A percentile compares a stretch with the other conserved stretches of the same genome.
Evolutionary conservation across 2,797 vertebrate genomes (phyloP).

Genomic region (Acomys russatus): DNA sequence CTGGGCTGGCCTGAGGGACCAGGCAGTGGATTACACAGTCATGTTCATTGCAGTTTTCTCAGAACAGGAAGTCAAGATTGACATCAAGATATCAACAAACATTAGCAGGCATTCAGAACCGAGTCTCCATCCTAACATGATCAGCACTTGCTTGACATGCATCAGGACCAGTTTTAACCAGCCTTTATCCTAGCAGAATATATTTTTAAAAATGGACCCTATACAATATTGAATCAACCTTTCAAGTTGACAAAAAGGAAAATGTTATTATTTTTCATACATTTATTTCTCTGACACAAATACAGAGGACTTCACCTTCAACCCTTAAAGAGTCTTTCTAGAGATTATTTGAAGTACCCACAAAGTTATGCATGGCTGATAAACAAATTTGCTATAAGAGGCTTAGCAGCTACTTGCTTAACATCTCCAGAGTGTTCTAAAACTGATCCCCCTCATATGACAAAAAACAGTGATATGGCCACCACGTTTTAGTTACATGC

Average conservation of each 20-base stretch:
- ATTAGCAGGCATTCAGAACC: not conserved
- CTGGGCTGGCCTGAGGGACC: fast-evolving
- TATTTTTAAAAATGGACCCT: not conserved
- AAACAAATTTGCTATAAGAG: not conserved
- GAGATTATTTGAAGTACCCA: not conserved
- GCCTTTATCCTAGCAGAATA: constrained; percentile 8
- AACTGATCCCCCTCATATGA: not conserved
- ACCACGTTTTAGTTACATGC: not conserved
- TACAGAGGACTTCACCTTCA: not conserved
- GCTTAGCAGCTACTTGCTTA: not conserved
- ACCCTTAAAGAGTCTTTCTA: not conserved
- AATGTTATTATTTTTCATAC: not conserved
- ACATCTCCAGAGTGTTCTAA: not conserved
- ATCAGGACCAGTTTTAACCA: constrained; percentile 12
- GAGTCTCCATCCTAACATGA: constrained; percentile 15
- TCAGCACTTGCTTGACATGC: constrained; percentile 53
- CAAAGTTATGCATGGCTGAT: not conserved
- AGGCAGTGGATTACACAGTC: not conserved
- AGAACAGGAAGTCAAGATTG: not conserved
- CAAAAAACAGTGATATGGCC: not conserved
- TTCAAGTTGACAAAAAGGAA: not conserved
- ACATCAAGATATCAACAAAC: not conserved
- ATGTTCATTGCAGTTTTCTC: constrained; percentile 13
- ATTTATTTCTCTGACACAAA: not conserved
- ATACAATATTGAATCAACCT: not conserved